Evolutionary conservation across 2,888 invertebrate species (phyloP), one percentile per base, ranked within the genome.

Genomic region (Stenolophus ochropezus): DNA sequence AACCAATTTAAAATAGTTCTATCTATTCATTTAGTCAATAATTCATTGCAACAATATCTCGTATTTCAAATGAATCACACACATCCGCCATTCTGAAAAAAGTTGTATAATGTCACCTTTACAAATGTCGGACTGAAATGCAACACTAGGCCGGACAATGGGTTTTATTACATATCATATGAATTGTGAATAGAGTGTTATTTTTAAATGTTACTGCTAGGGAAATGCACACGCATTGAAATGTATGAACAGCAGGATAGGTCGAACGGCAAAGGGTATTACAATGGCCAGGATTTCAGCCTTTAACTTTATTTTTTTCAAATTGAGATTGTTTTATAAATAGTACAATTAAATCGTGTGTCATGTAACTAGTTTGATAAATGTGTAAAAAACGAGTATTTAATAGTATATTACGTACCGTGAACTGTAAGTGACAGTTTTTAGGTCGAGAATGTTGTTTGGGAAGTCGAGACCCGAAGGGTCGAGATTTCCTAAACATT

Each of bases 61-160:
- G 61, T 61, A 61, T 61, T 61, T 61, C 61, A 61, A 18, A 21
- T 20, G 56, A 21, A 21, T 18, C 56, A 61, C n/a, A 61, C 4
- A 14, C 23, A 25, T 25, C 14, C 61, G 61, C 11, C 5, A 23
- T 61, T n/a, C 23, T 61, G 25, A 23, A 21, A 25, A 61, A 61
- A 61, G 61, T 61, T 61, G 25, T 61, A 61, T 61, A 61, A 61
- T 23, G 14, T 11, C 61, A 61, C 61, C 61, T 61, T 61, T 61
- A 61, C 61, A 61, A 61, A 61, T 61, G 61, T 61, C 61, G 25
- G 4, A 14, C 61, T 25, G 61, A 61, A 61, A 61, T 61, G 23
- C 25, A 61, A 61, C 23, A 23, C 61, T 61, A 25, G n/a, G 2
- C 1, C 8, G 61, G 25, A 61, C 61, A 61, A 61, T 21, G 23